Evolutionary conservation across 2,113 vertebrate genomes (phyloP), one percentile per base, ranked within the genome.

Genomic region (Notarius lentiginosus): DNA sequence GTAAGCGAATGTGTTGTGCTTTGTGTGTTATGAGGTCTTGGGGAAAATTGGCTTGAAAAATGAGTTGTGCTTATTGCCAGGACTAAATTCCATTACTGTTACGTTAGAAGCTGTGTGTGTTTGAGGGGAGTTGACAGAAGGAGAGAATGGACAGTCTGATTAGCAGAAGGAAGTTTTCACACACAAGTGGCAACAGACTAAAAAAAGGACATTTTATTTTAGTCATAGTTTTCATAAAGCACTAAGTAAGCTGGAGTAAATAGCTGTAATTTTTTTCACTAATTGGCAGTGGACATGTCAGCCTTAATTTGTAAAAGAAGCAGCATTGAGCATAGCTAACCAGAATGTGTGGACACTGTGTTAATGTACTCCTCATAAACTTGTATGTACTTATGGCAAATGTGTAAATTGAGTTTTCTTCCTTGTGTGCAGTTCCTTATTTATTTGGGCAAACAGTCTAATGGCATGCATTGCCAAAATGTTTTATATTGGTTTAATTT

Each of bases 11-110:
- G 60, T 87, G 85, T 88, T 24, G 58, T 70, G 85, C 89, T 86
- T 91, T 84, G 80, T 60, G 89, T 90, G 89, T 7, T 88, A 88
- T 87, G 72, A 90, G 85, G 90, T 84, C 86, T 88, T 72, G 88
- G 87, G 88, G 91, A 81, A 63, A 80, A 49, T 8, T 34, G 90
- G 83, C 58, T 79, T 7, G 66, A 86, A 90, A 85, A 90, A 89
- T 84, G 79, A 87, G 86, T 79, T 82, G 86, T 17, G 86, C 87
- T 93, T 84, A 87, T 90, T 91, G 89, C 90, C 79, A 89, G 88
- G 51, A 86, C 60, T 90, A 92, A 93, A 93, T 91, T 92, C 92
- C 91, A 91, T 93, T 93, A 90, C 88, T 82, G 90, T 90, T 63
- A 87, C 89, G 93, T 93, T 91, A 93, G 86, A 90, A 82, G 87